Conservation (phyloP, 2,888 invertebrate species). For the Cantharis flavilabris region DNA sequence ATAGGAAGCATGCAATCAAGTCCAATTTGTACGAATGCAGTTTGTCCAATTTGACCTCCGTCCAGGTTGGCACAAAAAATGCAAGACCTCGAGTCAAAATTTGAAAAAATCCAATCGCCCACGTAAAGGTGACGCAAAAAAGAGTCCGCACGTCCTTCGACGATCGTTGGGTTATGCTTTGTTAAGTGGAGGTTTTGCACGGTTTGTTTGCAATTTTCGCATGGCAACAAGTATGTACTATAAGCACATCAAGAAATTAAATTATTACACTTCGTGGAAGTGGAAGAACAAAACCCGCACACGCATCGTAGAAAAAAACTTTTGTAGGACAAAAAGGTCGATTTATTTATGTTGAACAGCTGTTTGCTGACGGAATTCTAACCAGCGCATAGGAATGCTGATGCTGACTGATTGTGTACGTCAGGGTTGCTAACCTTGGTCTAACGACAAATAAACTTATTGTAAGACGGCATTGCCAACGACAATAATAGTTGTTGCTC, state of each 20-base stretch:
- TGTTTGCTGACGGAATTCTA: conserved; percentile 26
- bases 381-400: conserved; percentile 5
- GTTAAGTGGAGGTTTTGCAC: neutral
- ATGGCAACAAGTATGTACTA: neutral
- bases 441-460: conserved; percentile 27
- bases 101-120: neutral
- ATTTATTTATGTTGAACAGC: conserved; percentile 34
- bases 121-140: neutral
- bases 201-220: neutral
- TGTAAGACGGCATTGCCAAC: neutral
- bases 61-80: neutral
- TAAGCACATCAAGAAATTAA: neutral
- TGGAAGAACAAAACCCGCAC: neutral
- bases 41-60: neutral
- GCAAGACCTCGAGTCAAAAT: neutral
- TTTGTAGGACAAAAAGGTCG: conserved; percentile 31
- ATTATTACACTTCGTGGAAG: neutral
- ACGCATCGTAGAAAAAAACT: conserved; percentile 6
- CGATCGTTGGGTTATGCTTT: neutral
- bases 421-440: conserved; percentile 27
- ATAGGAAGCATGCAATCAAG: conserved; percentile 15
- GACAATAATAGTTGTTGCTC: neutral
- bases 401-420: conserved; percentile 8
- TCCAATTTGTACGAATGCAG: conserved; percentile 1
- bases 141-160: neutral